Percentiles rank a stretch among this genome's conserved stretches.
Conservation (phyloP, 2,888 invertebrate species). For the Sipha maydis region DNA sequence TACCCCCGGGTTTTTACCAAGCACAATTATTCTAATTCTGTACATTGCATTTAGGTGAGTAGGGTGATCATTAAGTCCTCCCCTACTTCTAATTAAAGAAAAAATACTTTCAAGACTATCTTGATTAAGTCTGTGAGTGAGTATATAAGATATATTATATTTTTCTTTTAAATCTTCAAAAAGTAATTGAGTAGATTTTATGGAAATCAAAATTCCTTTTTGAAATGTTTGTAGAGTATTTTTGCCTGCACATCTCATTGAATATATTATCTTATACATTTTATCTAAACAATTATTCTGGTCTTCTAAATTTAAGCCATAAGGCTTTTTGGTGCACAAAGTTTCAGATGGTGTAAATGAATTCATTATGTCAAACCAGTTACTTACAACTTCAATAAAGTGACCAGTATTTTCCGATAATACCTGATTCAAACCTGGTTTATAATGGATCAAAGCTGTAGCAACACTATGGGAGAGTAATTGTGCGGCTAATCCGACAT, state of each 20-base stretch:
- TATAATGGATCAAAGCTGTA: too few species aligned
- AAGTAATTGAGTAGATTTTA: not conserved
- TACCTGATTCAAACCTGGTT: too few species aligned
- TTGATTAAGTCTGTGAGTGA: constrained; percentile 15
- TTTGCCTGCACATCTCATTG: not conserved
- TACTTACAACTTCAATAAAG: too few species aligned
- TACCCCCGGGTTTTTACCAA: not conserved
- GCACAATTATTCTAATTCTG: not conserved
- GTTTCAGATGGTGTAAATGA: too few species aligned
- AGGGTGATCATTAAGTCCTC: constrained; percentile 2
- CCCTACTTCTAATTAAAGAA: not conserved
- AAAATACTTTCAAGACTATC: constrained; percentile 12
- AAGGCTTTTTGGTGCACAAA: too few species aligned
- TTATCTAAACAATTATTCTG: constrained; percentile 6
- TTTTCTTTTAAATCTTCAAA: constrained; percentile 11
- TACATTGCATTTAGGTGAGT: not conserved
- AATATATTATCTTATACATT: not conserved
- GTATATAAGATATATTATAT: not conserved
- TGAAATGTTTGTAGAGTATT: constrained; percentile 39
- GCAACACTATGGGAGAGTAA: too few species aligned
- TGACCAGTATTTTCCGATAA: too few species aligned
- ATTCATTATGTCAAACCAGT: too few species aligned
- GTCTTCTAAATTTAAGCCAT: too few species aligned
- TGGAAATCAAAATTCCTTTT: constrained; percentile 14
- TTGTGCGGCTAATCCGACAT: too few species aligned